A percentile compares a stretch with the other conserved stretches of the same genome.
phyloP scores from a whole-genome alignment of 2,797 vertebrate species.

The Heterohyrax brucei region DNA sequence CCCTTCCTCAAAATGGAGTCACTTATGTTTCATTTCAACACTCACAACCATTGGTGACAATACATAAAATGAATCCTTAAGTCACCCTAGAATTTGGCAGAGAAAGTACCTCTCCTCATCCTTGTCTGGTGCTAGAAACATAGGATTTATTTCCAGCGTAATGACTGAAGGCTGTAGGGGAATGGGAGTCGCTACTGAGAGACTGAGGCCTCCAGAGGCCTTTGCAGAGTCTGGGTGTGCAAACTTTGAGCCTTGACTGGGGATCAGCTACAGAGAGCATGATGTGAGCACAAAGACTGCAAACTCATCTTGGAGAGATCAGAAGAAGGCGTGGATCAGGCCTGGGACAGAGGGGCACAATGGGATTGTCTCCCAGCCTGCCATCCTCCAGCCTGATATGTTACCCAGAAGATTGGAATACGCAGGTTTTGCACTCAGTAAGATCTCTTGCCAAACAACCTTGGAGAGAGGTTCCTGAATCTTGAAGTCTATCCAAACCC shows the following conservation, averaged over 20 bases:
- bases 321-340: not conserved
- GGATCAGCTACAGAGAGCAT: not conserved
- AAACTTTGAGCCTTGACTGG: not conserved
- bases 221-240: not conserved
- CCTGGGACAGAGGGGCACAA: not conserved
- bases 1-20: too few relatives aligned
- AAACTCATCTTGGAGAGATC: not conserved
- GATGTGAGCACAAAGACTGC: too few relatives aligned
- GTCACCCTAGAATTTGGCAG: not conserved
- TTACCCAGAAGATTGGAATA: not conserved
- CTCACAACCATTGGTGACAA: not conserved
- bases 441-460: not conserved
- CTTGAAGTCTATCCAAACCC: not conserved
- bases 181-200: not conserved
- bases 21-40: too few relatives aligned
- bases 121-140: not conserved
- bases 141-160: not conserved
- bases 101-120: not conserved
- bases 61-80: not conserved
- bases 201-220: not conserved
- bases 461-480: not conserved
- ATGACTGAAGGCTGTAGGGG: not conserved
- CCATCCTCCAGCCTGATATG: not conserved
- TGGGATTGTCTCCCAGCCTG: not conserved
- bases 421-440: rapidly evolving